A percentile compares a stretch with the other conserved stretches of the same genome.
phyloP scores from a whole-genome alignment of 2,797 vertebrate species.

The Alfaro cultratus region DNA sequence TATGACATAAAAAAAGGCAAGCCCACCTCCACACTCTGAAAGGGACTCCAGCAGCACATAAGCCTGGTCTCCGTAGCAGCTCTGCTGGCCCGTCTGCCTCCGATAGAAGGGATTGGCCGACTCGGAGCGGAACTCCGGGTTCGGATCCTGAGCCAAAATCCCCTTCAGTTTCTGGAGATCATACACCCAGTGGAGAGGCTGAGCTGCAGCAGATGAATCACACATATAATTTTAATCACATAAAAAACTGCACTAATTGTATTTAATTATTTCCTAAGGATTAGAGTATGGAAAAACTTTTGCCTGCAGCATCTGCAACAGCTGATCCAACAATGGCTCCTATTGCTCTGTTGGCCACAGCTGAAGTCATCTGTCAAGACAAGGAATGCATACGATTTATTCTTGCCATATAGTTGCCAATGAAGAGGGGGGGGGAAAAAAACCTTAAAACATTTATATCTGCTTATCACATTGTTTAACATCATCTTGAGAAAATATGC shows the following conservation, averaged over 20 bases:
- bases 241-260: not conserved
- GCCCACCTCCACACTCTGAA: constrained; percentile 76
- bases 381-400: not conserved
- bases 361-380: constrained; percentile 71
- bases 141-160: constrained; percentile 66
- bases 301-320: constrained; percentile 83
- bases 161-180: constrained; percentile 76
- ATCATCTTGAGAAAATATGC: not conserved
- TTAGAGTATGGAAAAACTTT: not conserved
- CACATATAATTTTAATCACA: not conserved
- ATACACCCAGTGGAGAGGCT: constrained; percentile 83
- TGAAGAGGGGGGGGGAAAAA: not conserved
- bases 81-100: constrained; percentile 78
- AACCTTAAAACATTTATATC: not conserved
- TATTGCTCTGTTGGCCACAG: constrained; percentile 74
- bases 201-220: constrained; percentile 58
- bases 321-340: constrained; percentile 81
- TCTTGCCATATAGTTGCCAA: not conserved
- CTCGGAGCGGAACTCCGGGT: constrained; percentile 77
- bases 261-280: not conserved
- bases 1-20: not conserved
- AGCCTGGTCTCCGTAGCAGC: constrained; percentile 83
- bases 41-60: constrained; percentile 80
- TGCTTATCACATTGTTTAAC: not conserved
- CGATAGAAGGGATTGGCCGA: constrained; percentile 82